Evolutionary conservation across 1,140 invertebrate species (phyloP).

Genomic region (Drosophila tropicalis): DNA sequence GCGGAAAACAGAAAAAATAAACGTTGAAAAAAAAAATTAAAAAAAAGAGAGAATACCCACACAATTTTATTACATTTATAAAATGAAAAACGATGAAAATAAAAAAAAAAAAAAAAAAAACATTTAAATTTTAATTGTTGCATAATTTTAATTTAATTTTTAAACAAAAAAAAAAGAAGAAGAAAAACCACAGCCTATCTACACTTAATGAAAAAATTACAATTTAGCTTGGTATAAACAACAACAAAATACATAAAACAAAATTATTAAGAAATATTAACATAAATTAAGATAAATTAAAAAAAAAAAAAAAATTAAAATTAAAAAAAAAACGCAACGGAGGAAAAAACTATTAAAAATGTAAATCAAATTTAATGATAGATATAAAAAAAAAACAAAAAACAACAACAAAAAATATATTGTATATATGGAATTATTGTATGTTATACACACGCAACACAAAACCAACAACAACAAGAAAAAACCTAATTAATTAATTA

Average conservation of each 20-base stretch:
- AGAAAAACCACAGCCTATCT: conserved; percentile 43
- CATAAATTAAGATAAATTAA: conserved; percentile 16
- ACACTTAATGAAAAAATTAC: conserved; percentile 49
- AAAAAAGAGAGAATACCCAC: conserved; percentile 63
- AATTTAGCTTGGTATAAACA: conserved; percentile 61
- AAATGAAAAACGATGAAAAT: conserved; percentile 58
- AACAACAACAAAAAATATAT: conserved; percentile 56
- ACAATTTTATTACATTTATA: conserved; percentile 81
- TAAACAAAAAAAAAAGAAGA: conserved; percentile 33
- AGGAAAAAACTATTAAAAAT: conserved; percentile 78
- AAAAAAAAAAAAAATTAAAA: conserved; percentile 42
- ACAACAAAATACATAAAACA: conserved; percentile 43
- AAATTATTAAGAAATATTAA: conserved; percentile 41
- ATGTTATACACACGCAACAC: conserved; percentile 67
- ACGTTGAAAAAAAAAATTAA: conserved; percentile 27
- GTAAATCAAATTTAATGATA: conserved; percentile 79
- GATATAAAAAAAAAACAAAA: conserved; percentile 23
- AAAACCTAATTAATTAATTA: conserved; percentile 68
- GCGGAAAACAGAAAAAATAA: conserved; percentile 21
- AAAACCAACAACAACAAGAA: conserved; percentile 37
- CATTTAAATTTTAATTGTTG: conserved; percentile 82
- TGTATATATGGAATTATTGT: conserved; percentile 75
- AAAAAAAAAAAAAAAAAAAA: conserved; percentile 42
- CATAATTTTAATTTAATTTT: conserved; percentile 81
- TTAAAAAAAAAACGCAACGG: conserved; percentile 42